Percentiles rank a stretch among this genome's conserved stretches.
phyloP scores from a whole-genome alignment of 1,140 invertebrate species.

The Cherax quadricarinatus region DNA sequence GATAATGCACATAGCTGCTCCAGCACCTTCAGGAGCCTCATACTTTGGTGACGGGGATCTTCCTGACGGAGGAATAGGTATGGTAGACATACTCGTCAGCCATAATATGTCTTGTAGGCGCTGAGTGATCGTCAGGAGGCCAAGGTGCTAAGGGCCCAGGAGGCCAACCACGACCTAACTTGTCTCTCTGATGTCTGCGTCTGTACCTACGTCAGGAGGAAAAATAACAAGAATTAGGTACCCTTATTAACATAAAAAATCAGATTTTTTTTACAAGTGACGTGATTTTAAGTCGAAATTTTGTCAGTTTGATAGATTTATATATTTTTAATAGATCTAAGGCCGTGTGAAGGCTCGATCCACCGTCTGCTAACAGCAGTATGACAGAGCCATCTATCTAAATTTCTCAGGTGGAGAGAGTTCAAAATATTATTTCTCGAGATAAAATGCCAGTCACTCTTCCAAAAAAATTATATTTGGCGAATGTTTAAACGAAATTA shows the following conservation, averaged over 20 bases:
- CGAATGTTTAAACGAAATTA: conserved; percentile 33
- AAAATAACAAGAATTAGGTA: too few relatives aligned
- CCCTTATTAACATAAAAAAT: conserved; percentile 10
- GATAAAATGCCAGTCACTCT: too few relatives aligned
- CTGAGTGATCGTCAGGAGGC: conserved; percentile 64
- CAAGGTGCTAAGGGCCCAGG: conserved; percentile 66
- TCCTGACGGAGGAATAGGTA: conserved; percentile 65
- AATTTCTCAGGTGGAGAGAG: too few relatives aligned
- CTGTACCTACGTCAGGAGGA: conserved; percentile 53
- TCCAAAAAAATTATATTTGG: neutral
- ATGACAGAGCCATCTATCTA: too few relatives aligned
- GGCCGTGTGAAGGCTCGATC: too few relatives aligned
- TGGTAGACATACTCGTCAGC: conserved; percentile 71
- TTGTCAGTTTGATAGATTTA: too few relatives aligned
- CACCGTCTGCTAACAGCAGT: too few relatives aligned
- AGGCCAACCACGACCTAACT: conserved; percentile 65
- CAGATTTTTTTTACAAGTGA: neutral
- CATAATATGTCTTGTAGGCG: conserved; percentile 71
- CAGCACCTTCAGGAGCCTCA: neutral
- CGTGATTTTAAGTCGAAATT: too few relatives aligned
- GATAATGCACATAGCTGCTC: too few relatives aligned
- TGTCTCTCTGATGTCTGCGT: conserved; percentile 58
- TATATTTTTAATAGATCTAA: too few relatives aligned
- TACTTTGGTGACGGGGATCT: conserved; percentile 61
- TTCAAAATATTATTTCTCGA: too few relatives aligned